Percentiles rank a stretch among this genome's conserved stretches.
Evolutionary conservation across 2,888 invertebrate species (phyloP).

Genomic region (Diarsia brunnea): DNA sequence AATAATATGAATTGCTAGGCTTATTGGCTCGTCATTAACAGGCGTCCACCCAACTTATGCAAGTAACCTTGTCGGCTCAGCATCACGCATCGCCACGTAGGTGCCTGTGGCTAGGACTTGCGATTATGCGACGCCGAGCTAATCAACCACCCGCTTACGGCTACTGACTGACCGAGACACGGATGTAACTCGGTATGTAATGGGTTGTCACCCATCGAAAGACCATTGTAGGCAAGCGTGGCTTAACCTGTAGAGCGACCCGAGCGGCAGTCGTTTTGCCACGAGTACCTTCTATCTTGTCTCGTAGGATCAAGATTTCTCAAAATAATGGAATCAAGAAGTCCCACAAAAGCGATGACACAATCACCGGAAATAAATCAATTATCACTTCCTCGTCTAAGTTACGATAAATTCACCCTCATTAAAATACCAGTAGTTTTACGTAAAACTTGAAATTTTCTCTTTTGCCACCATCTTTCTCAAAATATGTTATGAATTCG

Average conservation of each 20-base stretch:
- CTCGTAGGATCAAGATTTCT: background rate
- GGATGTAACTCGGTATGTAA: no score
- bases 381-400: constrained; percentile 1
- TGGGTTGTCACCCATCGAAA: no score
- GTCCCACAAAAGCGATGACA: background rate
- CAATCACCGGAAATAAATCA: constrained; percentile 25
- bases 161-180: no score
- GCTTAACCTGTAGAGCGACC: no score
- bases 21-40: background rate
- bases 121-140: no score
- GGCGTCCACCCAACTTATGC: background rate
- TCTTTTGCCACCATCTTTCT: constrained; percentile 26
- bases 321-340: background rate
- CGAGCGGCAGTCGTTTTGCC: no score
- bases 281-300: background rate
- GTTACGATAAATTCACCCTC: background rate
- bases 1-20: no score
- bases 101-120: no score
- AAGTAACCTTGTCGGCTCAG: background rate
- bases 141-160: no score
- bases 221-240: no score
- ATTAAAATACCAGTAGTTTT: constrained; percentile 23
- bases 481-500: constrained; percentile 59
- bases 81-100: background rate
- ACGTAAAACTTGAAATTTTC: constrained; percentile 26